Percentiles rank a stretch among this genome's conserved stretches.
Conservation (phyloP, 2,113 vertebrate genomes). For the Machaerirhynchus nigripectus region DNA sequence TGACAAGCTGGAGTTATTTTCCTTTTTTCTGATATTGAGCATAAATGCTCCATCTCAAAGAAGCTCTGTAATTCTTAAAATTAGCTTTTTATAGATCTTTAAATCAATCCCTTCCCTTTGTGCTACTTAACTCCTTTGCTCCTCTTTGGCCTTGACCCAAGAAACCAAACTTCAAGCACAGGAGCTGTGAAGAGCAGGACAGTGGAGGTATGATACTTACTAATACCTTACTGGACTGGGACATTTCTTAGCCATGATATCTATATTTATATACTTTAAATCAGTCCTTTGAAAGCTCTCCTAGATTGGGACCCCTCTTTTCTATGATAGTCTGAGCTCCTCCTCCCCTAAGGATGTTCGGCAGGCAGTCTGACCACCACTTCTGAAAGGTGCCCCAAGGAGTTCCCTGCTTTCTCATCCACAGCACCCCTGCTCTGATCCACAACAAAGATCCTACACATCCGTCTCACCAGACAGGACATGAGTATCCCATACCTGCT, state of each 20-base stretch:
- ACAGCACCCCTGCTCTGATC: background rate
- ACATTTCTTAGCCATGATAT: background rate
- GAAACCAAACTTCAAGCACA: background rate
- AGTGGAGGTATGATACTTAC: background rate
- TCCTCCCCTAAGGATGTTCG: background rate
- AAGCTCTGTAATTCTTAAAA: background rate
- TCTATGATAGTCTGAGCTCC: background rate
- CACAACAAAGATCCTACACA: background rate
- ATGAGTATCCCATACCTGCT: background rate
- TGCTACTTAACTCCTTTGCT: background rate
- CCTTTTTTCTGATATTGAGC: slow-evolving; percentile 2
- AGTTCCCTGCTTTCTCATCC: background rate
- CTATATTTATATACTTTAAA: background rate
- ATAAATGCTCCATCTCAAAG: background rate
- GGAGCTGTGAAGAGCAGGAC: background rate
- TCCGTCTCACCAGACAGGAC: background rate
- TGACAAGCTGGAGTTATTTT: slow-evolving; percentile 3
- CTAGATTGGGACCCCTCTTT: background rate
- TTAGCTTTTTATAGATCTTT: background rate
- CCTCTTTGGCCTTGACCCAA: background rate
- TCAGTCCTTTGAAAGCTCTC: background rate
- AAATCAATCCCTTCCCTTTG: background rate
- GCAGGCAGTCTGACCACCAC: background rate
- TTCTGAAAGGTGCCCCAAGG: background rate
- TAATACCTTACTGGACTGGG: background rate